Evolutionary conservation across 2,888 invertebrate genomes (phyloP).

Genomic region (Abrostola triplasia): DNA sequence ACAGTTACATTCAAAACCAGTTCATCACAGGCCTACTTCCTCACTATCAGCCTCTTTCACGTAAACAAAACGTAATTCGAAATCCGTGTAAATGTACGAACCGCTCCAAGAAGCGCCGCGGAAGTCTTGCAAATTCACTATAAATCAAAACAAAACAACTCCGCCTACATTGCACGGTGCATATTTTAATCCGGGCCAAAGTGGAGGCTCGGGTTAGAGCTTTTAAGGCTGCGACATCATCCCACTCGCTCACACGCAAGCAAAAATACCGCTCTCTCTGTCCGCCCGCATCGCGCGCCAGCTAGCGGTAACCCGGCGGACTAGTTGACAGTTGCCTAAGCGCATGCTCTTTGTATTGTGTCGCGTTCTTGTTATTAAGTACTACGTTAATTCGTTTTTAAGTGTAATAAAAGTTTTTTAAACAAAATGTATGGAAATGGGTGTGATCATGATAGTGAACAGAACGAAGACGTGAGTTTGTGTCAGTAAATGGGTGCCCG

Average conservation of each 20-base stretch:
- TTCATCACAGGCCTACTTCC: slow-evolving; percentile 19
- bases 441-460: slow-evolving; percentile 59
- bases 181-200: slow-evolving; percentile 69
- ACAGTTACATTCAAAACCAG: slow-evolving; percentile 41
- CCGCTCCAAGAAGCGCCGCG: slow-evolving; percentile 32
- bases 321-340: slow-evolving; percentile 81
- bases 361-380: slow-evolving; percentile 56
- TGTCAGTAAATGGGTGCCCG: slow-evolving; percentile 86
- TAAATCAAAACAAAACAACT: slow-evolving; percentile 65
- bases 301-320: slow-evolving; percentile 74
- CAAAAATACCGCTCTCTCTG: slow-evolving; percentile 54
- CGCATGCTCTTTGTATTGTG: slow-evolving; percentile 81
- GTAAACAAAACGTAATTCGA: slow-evolving; percentile 6
- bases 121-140: slow-evolving; percentile 57
- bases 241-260: slow-evolving; percentile 54
- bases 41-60: slow-evolving; percentile 1
- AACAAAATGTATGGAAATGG: slow-evolving; percentile 42
- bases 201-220: slow-evolving; percentile 66
- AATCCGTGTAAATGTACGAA: background rate
- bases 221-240: slow-evolving; percentile 68
- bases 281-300: slow-evolving; percentile 67
- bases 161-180: slow-evolving; percentile 61
- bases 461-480: slow-evolving; percentile 70
- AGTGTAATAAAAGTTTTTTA: slow-evolving; percentile 46
- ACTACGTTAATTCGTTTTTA: slow-evolving; percentile 45